Conservation (phyloP, 1,140 invertebrate genomes). For the Ephestia elutella region DNA sequence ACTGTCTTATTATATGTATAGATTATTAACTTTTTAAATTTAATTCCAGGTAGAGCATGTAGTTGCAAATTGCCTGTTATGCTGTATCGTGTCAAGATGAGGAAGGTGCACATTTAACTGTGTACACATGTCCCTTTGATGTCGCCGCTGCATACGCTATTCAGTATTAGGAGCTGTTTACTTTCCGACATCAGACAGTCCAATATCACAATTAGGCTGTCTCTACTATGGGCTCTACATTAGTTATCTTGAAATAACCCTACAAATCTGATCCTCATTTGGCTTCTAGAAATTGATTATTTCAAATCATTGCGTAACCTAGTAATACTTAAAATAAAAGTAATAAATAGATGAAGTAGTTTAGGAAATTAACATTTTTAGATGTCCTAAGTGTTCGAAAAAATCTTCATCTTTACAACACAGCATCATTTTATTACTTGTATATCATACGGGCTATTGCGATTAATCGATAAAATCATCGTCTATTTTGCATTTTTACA, state of each 20-base stretch:
- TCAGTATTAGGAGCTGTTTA: constrained; percentile 30
- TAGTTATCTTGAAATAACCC: neutral
- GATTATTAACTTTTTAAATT: neutral
- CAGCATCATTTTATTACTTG: too few relatives aligned
- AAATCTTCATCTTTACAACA: too few relatives aligned
- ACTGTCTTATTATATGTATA: too few relatives aligned
- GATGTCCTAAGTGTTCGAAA: too few relatives aligned
- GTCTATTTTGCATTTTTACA: constrained; percentile 14
- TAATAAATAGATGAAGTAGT: too few relatives aligned
- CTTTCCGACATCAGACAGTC: constrained; percentile 22
- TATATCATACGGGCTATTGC: neutral
- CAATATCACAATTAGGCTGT: neutral
- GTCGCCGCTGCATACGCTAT: constrained; percentile 36
- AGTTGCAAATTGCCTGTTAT: too few relatives aligned
- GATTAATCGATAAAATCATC: constrained; percentile 16
- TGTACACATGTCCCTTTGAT: constrained; percentile 48
- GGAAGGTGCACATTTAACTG: constrained; percentile 7
- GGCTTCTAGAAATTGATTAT: too few relatives aligned
- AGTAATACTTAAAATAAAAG: too few relatives aligned
- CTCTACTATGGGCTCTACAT: neutral
- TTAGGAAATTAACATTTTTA: too few relatives aligned
- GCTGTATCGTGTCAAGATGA: constrained; percentile 26
- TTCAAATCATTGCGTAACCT: too few relatives aligned
- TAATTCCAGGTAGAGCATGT: neutral
- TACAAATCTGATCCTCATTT: neutral